Percentiles rank a stretch among this genome's conserved stretches.
These are phyloP conservation scores for Linepithema humile DNA, from an alignment of 1,140 invertebrate species.

Conservation along the genomic window DNA sequence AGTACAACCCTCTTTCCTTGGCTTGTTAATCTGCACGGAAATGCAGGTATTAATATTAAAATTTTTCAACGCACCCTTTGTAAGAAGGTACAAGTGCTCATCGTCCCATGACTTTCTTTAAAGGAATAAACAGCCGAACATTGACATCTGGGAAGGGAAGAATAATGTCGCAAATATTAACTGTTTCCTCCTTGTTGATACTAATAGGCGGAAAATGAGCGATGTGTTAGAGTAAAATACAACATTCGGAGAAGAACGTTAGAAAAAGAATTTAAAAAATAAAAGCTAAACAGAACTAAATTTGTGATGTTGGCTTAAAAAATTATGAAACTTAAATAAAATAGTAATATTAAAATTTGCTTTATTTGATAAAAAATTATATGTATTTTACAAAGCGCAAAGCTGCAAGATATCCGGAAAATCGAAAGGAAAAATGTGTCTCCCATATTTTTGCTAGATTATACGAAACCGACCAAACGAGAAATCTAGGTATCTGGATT, in stretches of 20 bases:
- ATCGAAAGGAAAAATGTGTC: neutral
- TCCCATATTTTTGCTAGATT: neutral
- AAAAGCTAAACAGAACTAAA: too few species aligned
- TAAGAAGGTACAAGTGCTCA: slow-evolving; percentile 31
- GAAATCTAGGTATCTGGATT: neutral
- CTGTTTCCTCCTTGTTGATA: neutral
- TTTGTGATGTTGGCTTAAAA: too few species aligned
- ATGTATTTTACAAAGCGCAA: neutral
- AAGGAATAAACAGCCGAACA: neutral
- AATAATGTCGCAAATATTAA: slow-evolving; percentile 7
- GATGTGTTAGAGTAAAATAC: neutral
- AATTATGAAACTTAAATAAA: neutral
- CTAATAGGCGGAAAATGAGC: neutral
- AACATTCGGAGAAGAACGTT: neutral
- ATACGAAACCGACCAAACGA: neutral
- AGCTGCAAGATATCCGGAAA: neutral
- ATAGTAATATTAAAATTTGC: neutral
- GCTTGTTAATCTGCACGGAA: slow-evolving; percentile 38
- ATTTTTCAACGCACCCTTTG: neutral
- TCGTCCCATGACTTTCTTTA: neutral
- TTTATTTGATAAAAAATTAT: neutral
- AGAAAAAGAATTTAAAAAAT: neutral
- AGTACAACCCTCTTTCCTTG: neutral
- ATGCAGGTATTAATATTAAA: slow-evolving; percentile 38
- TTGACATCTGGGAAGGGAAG: neutral